Percentiles rank a stretch among this genome's conserved stretches.
Evolutionary conservation across 2,113 vertebrate genomes (phyloP).

Genomic region (Podarcis muralis): DNA sequence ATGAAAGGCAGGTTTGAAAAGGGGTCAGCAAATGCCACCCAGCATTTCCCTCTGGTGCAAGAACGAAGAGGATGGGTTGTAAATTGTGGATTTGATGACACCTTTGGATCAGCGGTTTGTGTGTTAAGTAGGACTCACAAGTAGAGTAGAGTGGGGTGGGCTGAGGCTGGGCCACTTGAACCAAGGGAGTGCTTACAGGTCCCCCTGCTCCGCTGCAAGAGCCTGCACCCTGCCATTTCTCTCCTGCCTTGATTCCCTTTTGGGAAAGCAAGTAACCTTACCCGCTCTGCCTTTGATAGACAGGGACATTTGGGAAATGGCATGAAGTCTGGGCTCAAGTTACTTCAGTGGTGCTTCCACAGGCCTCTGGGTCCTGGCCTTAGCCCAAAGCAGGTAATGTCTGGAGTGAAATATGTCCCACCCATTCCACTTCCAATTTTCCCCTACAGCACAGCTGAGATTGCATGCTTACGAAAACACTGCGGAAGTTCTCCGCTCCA

Average conservation of each 20-base stretch:
- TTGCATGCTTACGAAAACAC: slow-evolving; percentile 90
- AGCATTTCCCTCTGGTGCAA: not conserved
- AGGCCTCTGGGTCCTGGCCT: too few relatives aligned
- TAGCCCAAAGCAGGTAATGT: accelerated
- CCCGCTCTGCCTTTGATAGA: not conserved
- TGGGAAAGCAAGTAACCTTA: not conserved
- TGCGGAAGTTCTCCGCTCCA: slow-evolving; percentile 96
- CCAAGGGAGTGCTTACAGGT: too few relatives aligned
- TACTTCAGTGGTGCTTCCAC: not conserved
- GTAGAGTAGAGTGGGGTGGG: not conserved
- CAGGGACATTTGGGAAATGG: not conserved
- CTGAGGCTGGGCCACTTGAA: too few relatives aligned
- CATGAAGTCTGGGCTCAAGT: not conserved
- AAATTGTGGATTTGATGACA: not conserved
- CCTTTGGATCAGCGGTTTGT: too few relatives aligned
- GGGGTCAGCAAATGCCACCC: accelerated
- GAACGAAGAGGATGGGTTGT: not conserved
- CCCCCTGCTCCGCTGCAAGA: not conserved
- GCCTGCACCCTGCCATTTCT: not conserved
- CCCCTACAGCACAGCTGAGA: accelerated
- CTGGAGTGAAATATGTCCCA: not conserved
- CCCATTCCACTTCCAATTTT: too few relatives aligned
- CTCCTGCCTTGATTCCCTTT: not conserved
- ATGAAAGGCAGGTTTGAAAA: not conserved
- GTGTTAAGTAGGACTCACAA: not conserved